Evolutionary conservation across 2,888 invertebrate genomes (phyloP).

Genomic region (Timema podura): DNA sequence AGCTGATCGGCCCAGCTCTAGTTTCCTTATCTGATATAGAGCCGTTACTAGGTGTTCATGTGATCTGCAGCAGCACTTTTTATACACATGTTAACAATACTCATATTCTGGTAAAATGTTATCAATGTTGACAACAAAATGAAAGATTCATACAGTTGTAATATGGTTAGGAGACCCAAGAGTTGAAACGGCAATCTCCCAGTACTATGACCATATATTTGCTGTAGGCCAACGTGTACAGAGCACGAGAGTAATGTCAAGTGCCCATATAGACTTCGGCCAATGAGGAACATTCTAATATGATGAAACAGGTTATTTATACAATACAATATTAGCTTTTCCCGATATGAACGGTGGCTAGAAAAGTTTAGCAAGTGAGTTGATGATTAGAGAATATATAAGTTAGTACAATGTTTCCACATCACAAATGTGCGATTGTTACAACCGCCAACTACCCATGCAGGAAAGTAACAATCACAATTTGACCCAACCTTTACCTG

Average conservation of each 20-base stretch:
- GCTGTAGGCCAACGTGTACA: no score
- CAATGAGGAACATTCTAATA: neutral
- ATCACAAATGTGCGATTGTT: no score
- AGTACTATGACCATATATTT: neutral
- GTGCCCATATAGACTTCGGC: neutral
- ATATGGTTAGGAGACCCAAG: neutral
- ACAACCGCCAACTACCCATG: neutral
- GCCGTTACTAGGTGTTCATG: no score
- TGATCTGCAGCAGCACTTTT: no score
- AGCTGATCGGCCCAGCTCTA: no score
- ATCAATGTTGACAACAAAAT: no score
- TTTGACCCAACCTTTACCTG: constrained; percentile 20
- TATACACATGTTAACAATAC: no score
- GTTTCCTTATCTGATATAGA: no score
- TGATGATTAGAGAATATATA: neutral
- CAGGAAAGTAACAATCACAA: neutral
- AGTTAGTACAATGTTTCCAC: no score
- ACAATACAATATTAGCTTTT: neutral
- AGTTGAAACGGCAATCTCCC: neutral
- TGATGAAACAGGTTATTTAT: neutral
- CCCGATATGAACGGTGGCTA: neutral
- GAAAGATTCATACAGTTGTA: neutral
- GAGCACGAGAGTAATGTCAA: neutral
- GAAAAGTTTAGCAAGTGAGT: neutral
- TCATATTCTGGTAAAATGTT: no score